Conservation (phyloP, 2,113 vertebrate species). For the Cairina moschata region DNA sequence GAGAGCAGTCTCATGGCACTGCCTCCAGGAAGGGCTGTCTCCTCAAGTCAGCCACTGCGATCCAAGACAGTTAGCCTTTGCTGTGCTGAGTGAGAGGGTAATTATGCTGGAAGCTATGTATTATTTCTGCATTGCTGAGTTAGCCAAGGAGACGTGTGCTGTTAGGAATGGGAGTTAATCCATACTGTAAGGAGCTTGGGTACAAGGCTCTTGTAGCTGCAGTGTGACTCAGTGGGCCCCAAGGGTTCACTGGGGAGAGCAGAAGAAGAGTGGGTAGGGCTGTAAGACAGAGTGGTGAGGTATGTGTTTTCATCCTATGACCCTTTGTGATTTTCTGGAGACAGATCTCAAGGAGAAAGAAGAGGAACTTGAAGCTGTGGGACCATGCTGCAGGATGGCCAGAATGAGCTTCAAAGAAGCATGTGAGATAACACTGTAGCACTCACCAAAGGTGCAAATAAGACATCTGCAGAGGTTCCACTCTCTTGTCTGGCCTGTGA, state of each 20-base stretch:
- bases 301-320: not conserved
- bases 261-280: not conserved
- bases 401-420: constrained; percentile 46
- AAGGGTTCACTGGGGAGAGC: not conserved
- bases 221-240: no score
- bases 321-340: constrained; percentile 1
- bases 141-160: not conserved
- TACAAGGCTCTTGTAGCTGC: not conserved
- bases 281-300: no score
- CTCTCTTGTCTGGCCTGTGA: not conserved
- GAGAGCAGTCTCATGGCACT: not conserved
- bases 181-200: not conserved
- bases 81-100: not conserved
- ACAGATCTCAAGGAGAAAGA: constrained; percentile 58
- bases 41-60: not conserved
- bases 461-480: not conserved
- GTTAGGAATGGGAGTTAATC: not conserved
- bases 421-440: not conserved
- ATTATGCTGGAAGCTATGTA: not conserved
- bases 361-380: constrained; percentile 51
- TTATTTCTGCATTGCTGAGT: not conserved
- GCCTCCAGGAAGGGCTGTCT: not conserved
- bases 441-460: not conserved
- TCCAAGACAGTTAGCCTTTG: not conserved
- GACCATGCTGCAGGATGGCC: constrained; percentile 40